A percentile compares a stretch with the other conserved stretches of the same genome.
Conservation (phyloP, 2,888 invertebrate species). For the Anticlea derivata region DNA sequence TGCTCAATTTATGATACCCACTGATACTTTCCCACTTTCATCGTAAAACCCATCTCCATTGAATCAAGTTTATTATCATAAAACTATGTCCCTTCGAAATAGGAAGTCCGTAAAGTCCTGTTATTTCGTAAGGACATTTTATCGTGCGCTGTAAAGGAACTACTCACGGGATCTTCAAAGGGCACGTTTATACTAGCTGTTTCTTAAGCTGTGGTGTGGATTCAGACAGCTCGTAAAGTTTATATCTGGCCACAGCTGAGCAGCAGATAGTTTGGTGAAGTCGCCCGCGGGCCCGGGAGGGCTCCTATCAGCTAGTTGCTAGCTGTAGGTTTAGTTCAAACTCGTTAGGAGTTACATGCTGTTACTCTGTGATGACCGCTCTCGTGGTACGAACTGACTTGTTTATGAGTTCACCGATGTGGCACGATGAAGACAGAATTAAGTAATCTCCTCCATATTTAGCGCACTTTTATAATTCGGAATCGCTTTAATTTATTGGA, state of each 20-base stretch:
- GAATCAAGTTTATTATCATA: conserved; percentile 14
- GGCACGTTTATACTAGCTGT: neutral
- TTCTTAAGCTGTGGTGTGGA: conserved; percentile 1
- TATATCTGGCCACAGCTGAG: conserved; percentile 7
- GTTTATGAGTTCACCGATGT: too few relatives aligned
- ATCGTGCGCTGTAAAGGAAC: conserved; percentile 7
- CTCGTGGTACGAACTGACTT: too few relatives aligned
- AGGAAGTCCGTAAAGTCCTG: conserved; percentile 22
- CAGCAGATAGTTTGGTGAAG: neutral
- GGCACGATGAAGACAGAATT: too few relatives aligned
- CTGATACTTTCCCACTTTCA: neutral
- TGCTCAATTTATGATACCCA: neutral
- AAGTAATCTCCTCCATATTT: too few relatives aligned
- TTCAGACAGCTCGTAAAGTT: conserved; percentile 23
- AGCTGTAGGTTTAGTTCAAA: neutral
- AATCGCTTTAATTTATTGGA: too few relatives aligned
- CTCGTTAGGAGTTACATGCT: neutral
- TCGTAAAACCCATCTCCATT: conserved; percentile 17
- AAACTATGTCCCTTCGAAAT: conserved; percentile 22
- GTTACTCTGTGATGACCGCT: too few relatives aligned
- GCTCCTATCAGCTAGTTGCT: neutral
- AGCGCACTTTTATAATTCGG: too few relatives aligned
- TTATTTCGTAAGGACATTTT: conserved; percentile 12
- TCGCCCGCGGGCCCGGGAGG: too few relatives aligned
- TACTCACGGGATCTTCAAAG: conserved; percentile 9